phyloP scores from a whole-genome alignment of 2,888 invertebrate genomes.

The Nephrocerus scutellatus region DNA sequence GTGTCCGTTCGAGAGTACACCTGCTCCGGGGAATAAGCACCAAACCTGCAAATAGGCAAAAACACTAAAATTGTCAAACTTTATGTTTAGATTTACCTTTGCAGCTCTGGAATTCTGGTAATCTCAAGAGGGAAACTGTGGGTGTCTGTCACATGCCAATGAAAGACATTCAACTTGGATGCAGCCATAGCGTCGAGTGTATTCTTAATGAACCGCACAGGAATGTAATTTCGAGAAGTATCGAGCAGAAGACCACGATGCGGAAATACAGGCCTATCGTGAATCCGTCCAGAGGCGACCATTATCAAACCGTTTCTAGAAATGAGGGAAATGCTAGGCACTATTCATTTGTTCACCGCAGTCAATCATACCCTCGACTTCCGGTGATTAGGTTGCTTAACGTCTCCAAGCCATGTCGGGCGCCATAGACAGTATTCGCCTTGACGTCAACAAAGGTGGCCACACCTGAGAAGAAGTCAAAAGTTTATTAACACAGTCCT shows the following conservation, averaged over 20 bases:
- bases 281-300: slow-evolving; percentile 56
- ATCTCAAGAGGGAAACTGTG: slow-evolving; percentile 87
- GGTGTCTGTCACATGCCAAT: slow-evolving; percentile 87
- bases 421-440: slow-evolving; percentile 62
- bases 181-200: slow-evolving; percentile 77
- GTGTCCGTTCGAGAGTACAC: slow-evolving; percentile 64
- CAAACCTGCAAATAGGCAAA: slow-evolving; percentile 51
- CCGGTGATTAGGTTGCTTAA: slow-evolving; percentile 60
- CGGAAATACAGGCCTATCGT: slow-evolving; percentile 71
- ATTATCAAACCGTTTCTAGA: slow-evolving; percentile 55
- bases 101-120: slow-evolving; percentile 64
- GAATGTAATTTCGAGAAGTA: slow-evolving; percentile 80
- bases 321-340: background rate
- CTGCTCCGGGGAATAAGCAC: slow-evolving; percentile 63
- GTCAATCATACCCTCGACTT: slow-evolving; percentile 24
- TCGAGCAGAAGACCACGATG: slow-evolving; percentile 86
- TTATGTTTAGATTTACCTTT: slow-evolving; percentile 51
- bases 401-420: slow-evolving; percentile 70
- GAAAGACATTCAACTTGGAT: slow-evolving; percentile 84
- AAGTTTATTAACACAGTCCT: background rate
- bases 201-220: slow-evolving; percentile 59
- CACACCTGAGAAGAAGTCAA: too few species aligned
- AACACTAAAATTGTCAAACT: background rate
- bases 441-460: slow-evolving; percentile 52
- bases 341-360: background rate